Base-by-base conservation (phyloP, 2,888 invertebrate genomes). In the Liodrosophila aerea region DNA sequence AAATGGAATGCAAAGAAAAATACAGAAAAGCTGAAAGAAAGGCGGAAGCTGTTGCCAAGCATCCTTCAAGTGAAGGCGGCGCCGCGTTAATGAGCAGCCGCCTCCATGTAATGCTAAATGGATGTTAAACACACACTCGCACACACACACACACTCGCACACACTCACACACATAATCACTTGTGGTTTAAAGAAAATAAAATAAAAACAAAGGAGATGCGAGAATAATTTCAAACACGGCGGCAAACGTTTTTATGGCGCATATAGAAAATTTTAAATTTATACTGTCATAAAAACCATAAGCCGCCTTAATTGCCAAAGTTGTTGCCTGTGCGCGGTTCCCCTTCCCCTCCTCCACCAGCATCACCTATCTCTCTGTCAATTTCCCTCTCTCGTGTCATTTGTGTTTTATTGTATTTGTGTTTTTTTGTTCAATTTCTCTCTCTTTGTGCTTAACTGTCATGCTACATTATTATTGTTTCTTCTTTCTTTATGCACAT, bases 281-380 rank as follows among this genome's bases (percentile, higher is more conserved):
- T 85, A 85, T 83, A 70, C 81, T 71, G 62, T 80, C 84, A 77
- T 83, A 85, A 83, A 85, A 80, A 76, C 76, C 85, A 84, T 83
- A 85, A 85, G 81, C 74, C 64, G 68, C 68, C 81, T 85, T 83
- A 83, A 83, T 83, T 85, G 85, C 76, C 85, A 81, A 83, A 83
- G 84, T 84, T 84, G 60, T 43, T 60, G 73, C 57, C 61, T 51
- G 52, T 43, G 45, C 15, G 9, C 27, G 5, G 29, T 45, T 39
- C 9, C 41, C 33, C 30, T 54, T 53, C 39, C 50, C 18, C 46
- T 43, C 45, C 65, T 53, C 62, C 57, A 58, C 57, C n/a, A n/a
- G n/a, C n/a, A n/a, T n/a, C n/a, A n/a, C 58, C 41, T 29, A 4
- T 16, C 61, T 65, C 44, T 37, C 41, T 43, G 7, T n/a, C n/a